phyloP scores from a whole-genome alignment of 2,888 invertebrate species.

The Agrochola lychnidis region DNA sequence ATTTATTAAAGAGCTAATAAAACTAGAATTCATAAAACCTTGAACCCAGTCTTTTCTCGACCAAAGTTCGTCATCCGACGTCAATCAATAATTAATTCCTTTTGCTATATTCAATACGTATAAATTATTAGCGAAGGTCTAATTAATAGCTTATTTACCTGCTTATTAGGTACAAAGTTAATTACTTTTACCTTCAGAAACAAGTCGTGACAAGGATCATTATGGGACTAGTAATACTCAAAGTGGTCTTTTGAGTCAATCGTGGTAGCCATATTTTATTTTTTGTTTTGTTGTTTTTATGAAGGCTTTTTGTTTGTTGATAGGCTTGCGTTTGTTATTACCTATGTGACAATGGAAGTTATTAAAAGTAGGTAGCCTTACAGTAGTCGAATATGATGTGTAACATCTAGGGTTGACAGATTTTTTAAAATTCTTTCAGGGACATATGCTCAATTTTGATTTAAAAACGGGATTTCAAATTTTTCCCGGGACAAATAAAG shows the following conservation, averaged over 20 bases:
- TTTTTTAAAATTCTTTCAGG: too few species aligned
- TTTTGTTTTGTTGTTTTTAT: slow-evolving; percentile 3
- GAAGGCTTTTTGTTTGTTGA: slow-evolving; percentile 5
- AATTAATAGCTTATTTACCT: slow-evolving; percentile 23
- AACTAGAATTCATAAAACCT: background rate
- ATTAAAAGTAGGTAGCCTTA: too few species aligned
- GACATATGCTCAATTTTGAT: too few species aligned
- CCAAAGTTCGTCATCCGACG: too few species aligned
- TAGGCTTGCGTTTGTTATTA: background rate
- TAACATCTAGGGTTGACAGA: too few species aligned
- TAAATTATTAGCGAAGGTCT: background rate
- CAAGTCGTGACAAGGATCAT: slow-evolving; percentile 26
- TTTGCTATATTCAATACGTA: slow-evolving; percentile 2
- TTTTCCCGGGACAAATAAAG: too few species aligned
- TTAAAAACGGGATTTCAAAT: too few species aligned
- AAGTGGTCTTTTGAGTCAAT: slow-evolving; percentile 28
- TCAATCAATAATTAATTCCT: slow-evolving; percentile 20
- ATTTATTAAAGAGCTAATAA: background rate
- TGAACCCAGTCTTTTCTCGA: background rate
- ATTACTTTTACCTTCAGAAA: slow-evolving; percentile 20
- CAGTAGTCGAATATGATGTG: too few species aligned
- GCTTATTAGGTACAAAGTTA: slow-evolving; percentile 21
- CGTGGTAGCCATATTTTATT: slow-evolving; percentile 4
- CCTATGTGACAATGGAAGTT: background rate
- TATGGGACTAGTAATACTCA: slow-evolving; percentile 36